Percentiles rank a stretch among this genome's conserved stretches.
Conservation (phyloP, 2,113 vertebrate species). For the Elachura formosa region DNA sequence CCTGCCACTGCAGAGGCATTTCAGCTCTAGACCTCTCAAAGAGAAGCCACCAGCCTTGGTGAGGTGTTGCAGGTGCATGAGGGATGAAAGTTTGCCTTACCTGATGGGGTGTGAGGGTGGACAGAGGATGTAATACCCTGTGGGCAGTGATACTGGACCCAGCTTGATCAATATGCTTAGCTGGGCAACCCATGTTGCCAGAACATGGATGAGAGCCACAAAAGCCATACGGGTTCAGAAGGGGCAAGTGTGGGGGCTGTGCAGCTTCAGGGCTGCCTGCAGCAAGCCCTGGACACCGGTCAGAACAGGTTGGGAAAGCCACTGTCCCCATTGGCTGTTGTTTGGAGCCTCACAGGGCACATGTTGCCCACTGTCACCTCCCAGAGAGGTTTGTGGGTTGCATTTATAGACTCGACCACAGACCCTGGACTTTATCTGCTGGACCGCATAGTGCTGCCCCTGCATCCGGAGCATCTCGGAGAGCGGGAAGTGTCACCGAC, state of each 20-base stretch:
- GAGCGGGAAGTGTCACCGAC: not conserved
- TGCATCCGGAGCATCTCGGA: not conserved
- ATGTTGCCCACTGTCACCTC: not conserved
- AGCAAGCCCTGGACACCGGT: not conserved
- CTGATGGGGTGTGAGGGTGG: fast-evolving
- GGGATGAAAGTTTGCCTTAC: not conserved
- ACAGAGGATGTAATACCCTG: not conserved
- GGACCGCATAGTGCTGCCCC: not conserved
- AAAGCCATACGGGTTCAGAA: not conserved
- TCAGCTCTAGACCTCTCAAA: not conserved
- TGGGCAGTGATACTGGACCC: fast-evolving
- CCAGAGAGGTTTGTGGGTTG: conserved; percentile 23
- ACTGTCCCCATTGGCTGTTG: not conserved
- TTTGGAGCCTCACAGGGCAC: fast-evolving
- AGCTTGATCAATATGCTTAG: not conserved
- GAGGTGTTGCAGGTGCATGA: not conserved
- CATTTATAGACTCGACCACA: conserved; percentile 10
- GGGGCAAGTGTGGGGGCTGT: not conserved
- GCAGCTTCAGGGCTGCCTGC: not conserved
- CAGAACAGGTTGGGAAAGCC: conserved; percentile 29
- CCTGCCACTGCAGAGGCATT: fast-evolving
- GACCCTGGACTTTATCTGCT: not conserved
- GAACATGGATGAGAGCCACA: conserved; percentile 1
- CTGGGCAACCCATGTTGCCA: not conserved
- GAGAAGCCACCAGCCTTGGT: not conserved